A percentile compares a stretch with the other conserved stretches of the same genome.
Conservation (phyloP, 2,113 vertebrate genomes). For the Crotalus tigris region DNA sequence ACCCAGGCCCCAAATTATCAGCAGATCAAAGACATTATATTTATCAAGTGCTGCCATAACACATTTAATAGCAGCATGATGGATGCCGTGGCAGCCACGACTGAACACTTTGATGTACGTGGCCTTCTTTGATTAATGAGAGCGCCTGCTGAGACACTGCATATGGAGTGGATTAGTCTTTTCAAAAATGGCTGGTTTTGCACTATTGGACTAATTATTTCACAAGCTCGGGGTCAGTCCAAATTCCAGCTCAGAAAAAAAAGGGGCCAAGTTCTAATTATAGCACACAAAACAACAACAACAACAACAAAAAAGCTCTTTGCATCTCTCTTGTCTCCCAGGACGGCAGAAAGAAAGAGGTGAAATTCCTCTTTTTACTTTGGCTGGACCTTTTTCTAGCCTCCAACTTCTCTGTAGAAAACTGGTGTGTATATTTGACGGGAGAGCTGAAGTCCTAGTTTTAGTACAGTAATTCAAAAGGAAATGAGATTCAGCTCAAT, state of each 20-base stretch:
- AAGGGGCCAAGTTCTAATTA: conserved; percentile 64
- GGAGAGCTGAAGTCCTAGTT: background rate
- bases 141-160: conserved; percentile 73
- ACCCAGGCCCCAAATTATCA: conserved; percentile 69
- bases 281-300: conserved; percentile 32
- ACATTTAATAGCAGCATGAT: conserved; percentile 76
- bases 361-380: conserved; percentile 11
- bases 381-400: background rate
- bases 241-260: conserved; percentile 65
- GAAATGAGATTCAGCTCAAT: background rate
- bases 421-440: background rate
- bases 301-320: conserved; percentile 25
- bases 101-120: conserved; percentile 79
- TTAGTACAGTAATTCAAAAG: background rate
- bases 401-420: background rate
- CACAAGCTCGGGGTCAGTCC: conserved; percentile 74
- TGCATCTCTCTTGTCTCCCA: conserved; percentile 34
- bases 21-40: conserved; percentile 75
- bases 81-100: conserved; percentile 73
- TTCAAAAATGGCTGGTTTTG: conserved; percentile 82
- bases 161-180: conserved; percentile 83
- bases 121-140: conserved; percentile 86
- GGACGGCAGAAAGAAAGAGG: conserved; percentile 22
- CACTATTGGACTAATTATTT: conserved; percentile 88
- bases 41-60: conserved; percentile 72